phyloP scores from a whole-genome alignment of 2,113 vertebrate species.

The Microcebus tavaratra region DNA sequence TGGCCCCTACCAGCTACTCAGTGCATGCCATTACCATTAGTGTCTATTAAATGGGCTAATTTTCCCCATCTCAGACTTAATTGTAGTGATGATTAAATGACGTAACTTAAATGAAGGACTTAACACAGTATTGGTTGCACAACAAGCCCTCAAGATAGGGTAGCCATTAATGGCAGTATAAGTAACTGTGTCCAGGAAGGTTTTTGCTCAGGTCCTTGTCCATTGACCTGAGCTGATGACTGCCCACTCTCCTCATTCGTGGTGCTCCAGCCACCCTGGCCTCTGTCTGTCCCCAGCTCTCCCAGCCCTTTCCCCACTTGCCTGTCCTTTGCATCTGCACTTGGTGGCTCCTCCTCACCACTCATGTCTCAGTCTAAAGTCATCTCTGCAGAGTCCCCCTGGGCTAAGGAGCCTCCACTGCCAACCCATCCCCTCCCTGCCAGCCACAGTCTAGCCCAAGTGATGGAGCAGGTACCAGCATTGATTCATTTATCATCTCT shows the following conservation, averaged over 20 bases:
- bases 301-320: not conserved
- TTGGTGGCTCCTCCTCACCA: not conserved
- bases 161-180: not conserved
- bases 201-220: not conserved
- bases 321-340: not conserved
- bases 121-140: not conserved
- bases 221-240: not conserved
- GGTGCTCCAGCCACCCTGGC: not conserved
- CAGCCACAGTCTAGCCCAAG: not conserved
- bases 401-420: not conserved
- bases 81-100: not conserved
- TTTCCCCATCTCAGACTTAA: not conserved
- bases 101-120: not conserved
- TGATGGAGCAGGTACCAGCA: not conserved
- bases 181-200: not conserved
- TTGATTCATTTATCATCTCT: not conserved
- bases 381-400: not conserved
- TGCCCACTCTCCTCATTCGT: fast-evolving
- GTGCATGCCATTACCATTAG: fast-evolving
- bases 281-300: not conserved
- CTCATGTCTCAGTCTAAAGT: not conserved
- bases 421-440: not conserved
- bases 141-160: not conserved
- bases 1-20: not conserved
- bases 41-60: not conserved